Conservation (phyloP, 2,888 invertebrate species). For the Drosophila tanythrix region DNA sequence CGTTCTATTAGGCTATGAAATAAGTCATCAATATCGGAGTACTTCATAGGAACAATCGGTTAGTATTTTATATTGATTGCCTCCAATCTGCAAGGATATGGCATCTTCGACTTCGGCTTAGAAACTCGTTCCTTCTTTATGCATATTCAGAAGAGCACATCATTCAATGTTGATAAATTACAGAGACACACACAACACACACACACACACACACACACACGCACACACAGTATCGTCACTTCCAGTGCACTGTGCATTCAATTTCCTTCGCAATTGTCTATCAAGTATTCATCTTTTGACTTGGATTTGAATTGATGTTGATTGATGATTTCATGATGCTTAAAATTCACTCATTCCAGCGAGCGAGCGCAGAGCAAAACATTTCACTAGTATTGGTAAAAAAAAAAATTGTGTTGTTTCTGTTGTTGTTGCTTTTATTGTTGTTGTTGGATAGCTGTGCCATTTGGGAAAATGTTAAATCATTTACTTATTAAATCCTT, state of each 20-base stretch:
- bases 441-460: neutral
- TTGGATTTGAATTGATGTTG: constrained; percentile 72
- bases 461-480: constrained; percentile 61
- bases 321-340: constrained; percentile 65
- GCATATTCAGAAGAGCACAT: constrained; percentile 25
- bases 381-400: neutral
- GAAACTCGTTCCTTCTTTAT: neutral
- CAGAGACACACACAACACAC: constrained; percentile 4
- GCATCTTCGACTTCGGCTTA: neutral
- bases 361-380: neutral
- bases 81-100: neutral
- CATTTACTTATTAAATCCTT: constrained; percentile 80
- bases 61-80: too few relatives aligned
- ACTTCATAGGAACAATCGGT: too few relatives aligned
- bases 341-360: constrained; percentile 19
- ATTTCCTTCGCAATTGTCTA: constrained; percentile 54
- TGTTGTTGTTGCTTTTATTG: constrained; percentile 1
- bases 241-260: constrained; percentile 31
- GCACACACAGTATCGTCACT: neutral
- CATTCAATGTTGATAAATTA: constrained; percentile 56
- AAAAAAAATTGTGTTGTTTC: neutral
- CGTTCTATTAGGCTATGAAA: neutral
- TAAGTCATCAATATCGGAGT: too few relatives aligned
- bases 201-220: neutral
- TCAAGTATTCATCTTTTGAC: constrained; percentile 60